phyloP scores from a whole-genome alignment of 2,113 vertebrate species.

The Hypocryptadius cinnamomeus region DNA sequence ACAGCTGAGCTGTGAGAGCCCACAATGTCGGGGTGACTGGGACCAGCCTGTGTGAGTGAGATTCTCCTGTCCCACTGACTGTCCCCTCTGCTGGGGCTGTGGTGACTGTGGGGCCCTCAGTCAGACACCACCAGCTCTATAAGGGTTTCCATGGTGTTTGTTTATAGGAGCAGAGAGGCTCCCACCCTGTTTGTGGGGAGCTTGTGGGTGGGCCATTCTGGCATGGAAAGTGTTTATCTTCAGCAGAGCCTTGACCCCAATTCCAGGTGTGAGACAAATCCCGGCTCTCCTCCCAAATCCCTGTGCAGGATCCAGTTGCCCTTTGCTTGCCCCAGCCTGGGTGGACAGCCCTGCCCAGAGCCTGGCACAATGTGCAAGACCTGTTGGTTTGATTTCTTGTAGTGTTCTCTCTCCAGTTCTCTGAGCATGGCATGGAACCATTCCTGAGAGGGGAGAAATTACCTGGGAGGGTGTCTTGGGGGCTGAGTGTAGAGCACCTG shows the following conservation, averaged over 20 bases:
- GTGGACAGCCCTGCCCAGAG: neutral
- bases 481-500: neutral
- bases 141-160: neutral
- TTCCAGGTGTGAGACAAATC: neutral
- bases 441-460: neutral
- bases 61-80: neutral
- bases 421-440: neutral
- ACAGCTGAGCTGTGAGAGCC: rapidly evolving
- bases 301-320: neutral
- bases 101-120: neutral
- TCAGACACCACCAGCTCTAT: neutral
- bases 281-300: neutral
- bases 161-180: neutral
- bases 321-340: neutral
- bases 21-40: neutral
- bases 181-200: neutral
- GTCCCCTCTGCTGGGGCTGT: neutral
- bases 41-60: neutral
- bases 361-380: neutral
- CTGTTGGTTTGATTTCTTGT: rapidly evolving
- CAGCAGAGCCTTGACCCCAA: neutral
- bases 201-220: neutral
- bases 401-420: neutral
- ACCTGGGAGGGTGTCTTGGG: neutral
- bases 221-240: neutral